Evolutionary conservation across 1,140 invertebrate genomes (phyloP), one percentile per base, ranked within the genome.

Genomic region (Drosophila sp.): DNA sequence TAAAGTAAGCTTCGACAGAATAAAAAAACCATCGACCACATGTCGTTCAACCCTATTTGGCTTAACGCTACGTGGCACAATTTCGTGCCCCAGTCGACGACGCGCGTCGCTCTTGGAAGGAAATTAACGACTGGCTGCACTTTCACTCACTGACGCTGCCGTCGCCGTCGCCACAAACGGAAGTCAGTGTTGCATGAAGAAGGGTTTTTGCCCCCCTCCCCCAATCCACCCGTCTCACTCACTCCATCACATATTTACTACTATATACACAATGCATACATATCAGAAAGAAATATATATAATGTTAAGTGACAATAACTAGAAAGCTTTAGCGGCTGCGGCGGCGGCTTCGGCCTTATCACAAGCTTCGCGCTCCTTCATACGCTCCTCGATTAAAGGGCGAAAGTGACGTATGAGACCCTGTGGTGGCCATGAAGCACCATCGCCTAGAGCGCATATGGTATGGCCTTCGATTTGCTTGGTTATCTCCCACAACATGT

Each of bases 391-490:
- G 35, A 90, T 78, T 0, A 85, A 29, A 1, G 80, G 78, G 2
- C 89, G 80, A 57, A 90, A 90, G 35, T 90, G 89, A 0, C 89
- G 89, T 1, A 90, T 90, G 0, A 90, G 79, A 25, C 89, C 89
- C 38, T 90, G 89, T 0, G 89, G 84, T 4, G 89, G 89, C 89
- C 89, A 90, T 1, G 84, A 41, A 11, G 89, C 89, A 4, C 89
- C 89, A 57, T 90, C 89, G 1, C 74, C 89, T 30, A 90, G 23
- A 0, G 89, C 89, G 30, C 89, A 90, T 33, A 90, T 90, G 35
- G 89, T 90, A 30, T 91, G 89, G 0, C 89, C 89, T 57, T 90
- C 89, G 33, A 90, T 79, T 62, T 90, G 89, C 56, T 90, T 90
- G 25, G 83, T 90, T 8, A 90, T 63, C 38, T 90, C 89, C 71